phyloP scores from a whole-genome alignment of 2,113 vertebrate genomes.

The Paralichthys olivaceus region DNA sequence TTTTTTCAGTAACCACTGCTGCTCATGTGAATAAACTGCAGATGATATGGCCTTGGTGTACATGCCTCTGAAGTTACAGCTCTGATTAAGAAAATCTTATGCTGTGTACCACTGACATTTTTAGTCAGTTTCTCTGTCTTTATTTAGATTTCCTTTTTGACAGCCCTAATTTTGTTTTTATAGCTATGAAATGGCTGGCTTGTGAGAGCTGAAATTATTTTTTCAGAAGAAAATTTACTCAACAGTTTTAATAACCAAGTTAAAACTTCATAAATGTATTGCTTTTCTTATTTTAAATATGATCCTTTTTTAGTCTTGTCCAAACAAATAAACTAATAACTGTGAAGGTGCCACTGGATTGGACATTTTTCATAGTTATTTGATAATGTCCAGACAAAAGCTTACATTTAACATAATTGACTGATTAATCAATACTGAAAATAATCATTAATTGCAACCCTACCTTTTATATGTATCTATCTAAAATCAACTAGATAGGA shows the following conservation, averaged over 20 bases:
- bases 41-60: background rate
- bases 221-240: background rate
- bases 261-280: background rate
- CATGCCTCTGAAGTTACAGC: background rate
- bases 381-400: too few species aligned
- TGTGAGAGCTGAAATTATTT: background rate
- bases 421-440: background rate
- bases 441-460: background rate
- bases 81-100: background rate
- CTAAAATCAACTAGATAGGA: background rate
- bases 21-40: conserved; percentile 8
- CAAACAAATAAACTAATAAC: too few species aligned
- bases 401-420: background rate
- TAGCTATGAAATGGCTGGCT: background rate
- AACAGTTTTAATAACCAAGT: too few species aligned
- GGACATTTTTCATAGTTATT: too few species aligned
- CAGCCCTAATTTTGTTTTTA: background rate
- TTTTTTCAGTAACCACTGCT: background rate
- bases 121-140: background rate
- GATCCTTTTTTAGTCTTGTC: too few species aligned
- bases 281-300: background rate
- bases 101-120: background rate
- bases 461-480: background rate
- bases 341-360: too few species aligned
- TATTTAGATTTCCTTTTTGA: background rate